A percentile compares a stretch with the other conserved stretches of the same genome.
Evolutionary conservation across 2,888 invertebrate species (phyloP).

Genomic region (Cerceris rybyensis): DNA sequence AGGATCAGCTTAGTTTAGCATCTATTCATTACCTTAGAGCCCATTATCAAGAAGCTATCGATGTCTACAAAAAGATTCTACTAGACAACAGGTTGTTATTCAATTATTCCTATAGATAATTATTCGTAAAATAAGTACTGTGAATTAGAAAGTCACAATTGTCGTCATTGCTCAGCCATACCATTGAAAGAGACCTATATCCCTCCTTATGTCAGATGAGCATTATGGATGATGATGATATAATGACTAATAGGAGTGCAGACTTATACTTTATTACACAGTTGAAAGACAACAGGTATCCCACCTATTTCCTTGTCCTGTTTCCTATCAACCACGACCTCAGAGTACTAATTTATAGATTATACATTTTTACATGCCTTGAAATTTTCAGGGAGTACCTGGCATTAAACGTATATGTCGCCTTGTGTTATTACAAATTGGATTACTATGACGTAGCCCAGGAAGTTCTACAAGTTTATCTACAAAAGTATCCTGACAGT

Average conservation of each 20-base stretch:
- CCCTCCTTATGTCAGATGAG: too few species aligned
- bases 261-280: slow-evolving; percentile 57
- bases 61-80: slow-evolving; percentile 97
- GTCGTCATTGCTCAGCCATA: slow-evolving; percentile 5
- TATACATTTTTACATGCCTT: neutral
- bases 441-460: slow-evolving; percentile 99
- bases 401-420: slow-evolving; percentile 98
- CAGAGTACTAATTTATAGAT: neutral
- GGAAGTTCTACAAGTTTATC: slow-evolving; percentile 96
- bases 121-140: neutral
- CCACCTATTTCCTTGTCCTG: neutral
- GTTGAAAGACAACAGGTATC: slow-evolving; percentile 60
- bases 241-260: slow-evolving; percentile 29
- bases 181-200: slow-evolving; percentile 22
- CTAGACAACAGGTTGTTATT: slow-evolving; percentile 91
- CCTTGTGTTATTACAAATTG: slow-evolving; percentile 98
- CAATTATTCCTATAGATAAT: neutral
- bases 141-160: neutral
- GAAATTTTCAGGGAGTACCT: slow-evolving; percentile 85
- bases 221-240: neutral
- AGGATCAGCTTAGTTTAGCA: slow-evolving; percentile 97
- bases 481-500: slow-evolving; percentile 95
- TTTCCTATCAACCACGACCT: neutral
- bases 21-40: slow-evolving; percentile 97
- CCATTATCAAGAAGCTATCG: slow-evolving; percentile 99